phyloP scores from a whole-genome alignment of 2,797 vertebrate genomes.

The Protonibea diacanthus region DNA sequence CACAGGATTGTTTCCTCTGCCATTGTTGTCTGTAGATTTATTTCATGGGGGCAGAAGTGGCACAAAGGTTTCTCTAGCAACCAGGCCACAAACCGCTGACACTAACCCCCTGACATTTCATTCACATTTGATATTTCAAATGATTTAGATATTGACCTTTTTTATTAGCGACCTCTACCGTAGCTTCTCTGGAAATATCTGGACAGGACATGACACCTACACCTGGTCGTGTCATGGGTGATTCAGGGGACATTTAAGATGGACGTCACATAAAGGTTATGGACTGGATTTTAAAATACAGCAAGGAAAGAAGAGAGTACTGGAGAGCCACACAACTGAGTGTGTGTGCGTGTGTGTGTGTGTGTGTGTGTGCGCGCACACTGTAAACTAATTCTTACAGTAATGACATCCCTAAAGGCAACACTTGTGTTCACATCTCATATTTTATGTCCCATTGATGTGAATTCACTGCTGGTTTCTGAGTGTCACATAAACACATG shows the following conservation, averaged over 20 bases:
- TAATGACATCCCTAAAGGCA: neutral
- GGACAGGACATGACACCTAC: neutral
- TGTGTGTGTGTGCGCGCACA: no score
- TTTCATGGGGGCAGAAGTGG: neutral
- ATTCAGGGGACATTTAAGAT: neutral
- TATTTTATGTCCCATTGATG: neutral
- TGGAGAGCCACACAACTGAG: neutral
- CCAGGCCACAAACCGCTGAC: neutral
- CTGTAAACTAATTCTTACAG: neutral
- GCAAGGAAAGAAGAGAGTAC: neutral
- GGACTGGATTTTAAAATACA: neutral
- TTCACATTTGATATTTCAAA: conserved; percentile 9
- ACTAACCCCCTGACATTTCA: conserved; percentile 12
- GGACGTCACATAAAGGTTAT: neutral
- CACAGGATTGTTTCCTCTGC: no score
- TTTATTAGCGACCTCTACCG: neutral
- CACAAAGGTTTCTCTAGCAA: neutral
- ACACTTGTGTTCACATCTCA: neutral
- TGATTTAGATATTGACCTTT: conserved; percentile 3
- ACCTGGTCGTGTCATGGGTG: neutral
- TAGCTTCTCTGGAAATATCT: neutral
- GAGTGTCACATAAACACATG: conserved; percentile 24
- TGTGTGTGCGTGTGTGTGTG: neutral
- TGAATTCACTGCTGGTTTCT: neutral
- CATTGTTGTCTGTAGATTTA: neutral